Evolutionary conservation across 2,797 vertebrate genomes (phyloP).

Genomic region (Myioborus melanocephalus): DNA sequence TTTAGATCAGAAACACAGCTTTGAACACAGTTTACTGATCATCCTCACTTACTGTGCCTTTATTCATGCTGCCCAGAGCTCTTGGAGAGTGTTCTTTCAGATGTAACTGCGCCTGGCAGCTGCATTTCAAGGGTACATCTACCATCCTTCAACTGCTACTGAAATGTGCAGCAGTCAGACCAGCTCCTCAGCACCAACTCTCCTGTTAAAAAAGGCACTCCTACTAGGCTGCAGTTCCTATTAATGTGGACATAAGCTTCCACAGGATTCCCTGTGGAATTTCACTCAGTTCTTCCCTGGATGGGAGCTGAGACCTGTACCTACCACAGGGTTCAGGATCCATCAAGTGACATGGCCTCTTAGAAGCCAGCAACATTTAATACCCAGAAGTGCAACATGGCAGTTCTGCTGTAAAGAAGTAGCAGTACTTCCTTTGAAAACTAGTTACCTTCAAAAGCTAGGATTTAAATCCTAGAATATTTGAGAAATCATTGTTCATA

Average conservation of each 20-base stretch:
- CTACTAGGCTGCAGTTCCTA: neutral
- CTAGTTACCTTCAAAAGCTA: neutral
- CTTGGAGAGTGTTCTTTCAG: neutral
- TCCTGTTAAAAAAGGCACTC: neutral
- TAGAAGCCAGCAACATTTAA: neutral
- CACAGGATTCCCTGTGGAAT: neutral
- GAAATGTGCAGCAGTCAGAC: neutral
- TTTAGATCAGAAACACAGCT: neutral
- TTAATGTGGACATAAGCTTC: neutral
- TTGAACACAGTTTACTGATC: neutral
- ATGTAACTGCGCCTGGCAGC: neutral
- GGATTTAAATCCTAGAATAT: neutral
- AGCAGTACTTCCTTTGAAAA: neutral
- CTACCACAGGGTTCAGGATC: rapidly evolving
- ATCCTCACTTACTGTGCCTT: neutral
- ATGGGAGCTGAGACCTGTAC: neutral
- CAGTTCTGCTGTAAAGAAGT: neutral
- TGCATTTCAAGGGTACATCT: neutral
- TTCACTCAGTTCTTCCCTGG: neutral
- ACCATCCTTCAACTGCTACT: neutral
- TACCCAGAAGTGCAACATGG: neutral
- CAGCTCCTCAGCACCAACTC: neutral
- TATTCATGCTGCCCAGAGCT: neutral
- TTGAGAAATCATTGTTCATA: neutral
- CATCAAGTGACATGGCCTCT: neutral